These are phyloP conservation scores for Perizoma flavofasciatum DNA, from an alignment of 2,888 invertebrate genomes.

Conservation along the genomic window DNA sequence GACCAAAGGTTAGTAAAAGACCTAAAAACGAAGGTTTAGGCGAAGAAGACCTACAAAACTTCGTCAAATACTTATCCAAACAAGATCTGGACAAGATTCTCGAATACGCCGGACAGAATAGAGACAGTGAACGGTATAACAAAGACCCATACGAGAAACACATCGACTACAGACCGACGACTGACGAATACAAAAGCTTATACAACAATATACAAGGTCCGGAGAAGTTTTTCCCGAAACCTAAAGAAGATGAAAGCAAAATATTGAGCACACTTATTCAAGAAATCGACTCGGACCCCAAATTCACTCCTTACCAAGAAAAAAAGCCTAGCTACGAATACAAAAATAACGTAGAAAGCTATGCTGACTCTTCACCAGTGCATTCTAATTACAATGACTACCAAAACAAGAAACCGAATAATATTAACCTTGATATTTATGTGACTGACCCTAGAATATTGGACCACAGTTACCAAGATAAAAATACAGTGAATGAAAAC, in stretches of 20 bases:
- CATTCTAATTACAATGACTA: constrained; percentile 26
- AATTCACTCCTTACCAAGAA: constrained; percentile 22
- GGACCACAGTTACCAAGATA: too few species aligned
- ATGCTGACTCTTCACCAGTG: constrained; percentile 1
- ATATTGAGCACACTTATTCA: constrained; percentile 33
- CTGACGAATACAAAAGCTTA: constrained; percentile 37
- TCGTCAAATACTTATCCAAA: constrained; percentile 69
- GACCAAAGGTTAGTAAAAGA: constrained; percentile 63
- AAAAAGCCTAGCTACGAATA: constrained; percentile 21
- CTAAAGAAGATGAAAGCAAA: constrained; percentile 28
- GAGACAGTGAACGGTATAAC: constrained; percentile 31
- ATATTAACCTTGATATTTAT: constrained; percentile 16
- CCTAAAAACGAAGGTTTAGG: constrained; percentile 59
- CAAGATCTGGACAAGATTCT: constrained; percentile 71
- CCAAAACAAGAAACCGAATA: constrained; percentile 21
- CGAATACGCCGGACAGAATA: constrained; percentile 57
- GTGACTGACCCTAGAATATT: constrained; percentile 35
- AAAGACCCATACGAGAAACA: constrained; percentile 36
- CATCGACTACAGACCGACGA: constrained; percentile 29
- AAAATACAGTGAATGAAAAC: background rate
- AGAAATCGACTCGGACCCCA: constrained; percentile 35
- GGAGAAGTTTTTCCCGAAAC: constrained; percentile 20
- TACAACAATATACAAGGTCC: constrained; percentile 30
- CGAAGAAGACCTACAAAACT: constrained; percentile 67
- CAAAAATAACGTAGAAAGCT: constrained; percentile 9